Percentiles rank a stretch among this genome's conserved stretches.
Conservation (phyloP, 1,140 invertebrate species). For the Diploscapter pachys region DNA sequence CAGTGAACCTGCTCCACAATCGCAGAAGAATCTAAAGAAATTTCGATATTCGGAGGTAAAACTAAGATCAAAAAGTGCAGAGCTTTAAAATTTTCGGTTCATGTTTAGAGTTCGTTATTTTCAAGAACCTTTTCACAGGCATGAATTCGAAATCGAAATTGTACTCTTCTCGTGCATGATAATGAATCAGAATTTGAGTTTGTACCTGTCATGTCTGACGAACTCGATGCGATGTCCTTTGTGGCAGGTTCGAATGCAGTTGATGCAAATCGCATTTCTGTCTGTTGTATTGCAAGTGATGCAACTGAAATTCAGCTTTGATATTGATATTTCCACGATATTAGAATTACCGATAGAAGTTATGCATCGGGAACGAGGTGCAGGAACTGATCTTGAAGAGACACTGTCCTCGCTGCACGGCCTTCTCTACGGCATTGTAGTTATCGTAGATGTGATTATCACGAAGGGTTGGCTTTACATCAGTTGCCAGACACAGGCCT, state of each 20-base stretch:
- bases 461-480: slow-evolving; percentile 83
- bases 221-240: slow-evolving; percentile 96
- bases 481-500: slow-evolving; percentile 83
- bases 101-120: too few species aligned
- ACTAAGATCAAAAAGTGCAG: not conserved
- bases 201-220: slow-evolving; percentile 91
- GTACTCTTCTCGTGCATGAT: too few species aligned
- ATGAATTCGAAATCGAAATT: too few species aligned
- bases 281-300: slow-evolving; percentile 98
- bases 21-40: slow-evolving; percentile 87
- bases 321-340: not conserved
- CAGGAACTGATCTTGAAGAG: slow-evolving; percentile 98
- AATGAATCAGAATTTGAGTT: too few species aligned
- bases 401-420: slow-evolving; percentile 91
- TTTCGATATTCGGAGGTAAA: slow-evolving; percentile 28
- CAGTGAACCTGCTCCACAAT: slow-evolving; percentile 95
- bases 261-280: slow-evolving; percentile 96
- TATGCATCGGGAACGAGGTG: slow-evolving; percentile 99
- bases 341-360: slow-evolving; percentile 78
- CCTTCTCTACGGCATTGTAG: slow-evolving; percentile 95
- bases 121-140: too few species aligned
- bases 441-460: slow-evolving; percentile 97
- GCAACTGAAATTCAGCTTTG: slow-evolving; percentile 66
- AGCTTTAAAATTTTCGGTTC: too few species aligned
- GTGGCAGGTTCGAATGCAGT: slow-evolving; percentile 98